Conservation (phyloP, 2,113 vertebrate genomes). For the Coptodon bakossiorum region DNA sequence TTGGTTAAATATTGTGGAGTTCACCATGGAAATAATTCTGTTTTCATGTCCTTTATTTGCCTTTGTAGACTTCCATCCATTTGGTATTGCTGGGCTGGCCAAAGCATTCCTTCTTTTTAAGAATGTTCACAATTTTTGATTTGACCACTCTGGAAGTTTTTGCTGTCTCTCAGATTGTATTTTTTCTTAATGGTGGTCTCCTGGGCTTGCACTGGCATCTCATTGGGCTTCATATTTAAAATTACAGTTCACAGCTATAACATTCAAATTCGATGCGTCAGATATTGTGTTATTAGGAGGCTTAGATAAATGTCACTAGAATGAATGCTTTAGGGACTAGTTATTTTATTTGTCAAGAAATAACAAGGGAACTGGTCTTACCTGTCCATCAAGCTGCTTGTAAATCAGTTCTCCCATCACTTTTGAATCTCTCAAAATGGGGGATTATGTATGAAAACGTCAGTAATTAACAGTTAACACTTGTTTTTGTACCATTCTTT, state of each 20-base stretch:
- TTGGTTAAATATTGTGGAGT: background rate
- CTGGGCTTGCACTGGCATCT: background rate
- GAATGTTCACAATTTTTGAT: too few species aligned
- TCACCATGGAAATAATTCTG: background rate
- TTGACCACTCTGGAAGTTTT: background rate
- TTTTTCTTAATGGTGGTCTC: background rate
- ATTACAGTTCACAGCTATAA: background rate
- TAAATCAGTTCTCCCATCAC: background rate
- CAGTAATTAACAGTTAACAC: background rate
- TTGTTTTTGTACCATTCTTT: background rate
- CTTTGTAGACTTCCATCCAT: background rate
- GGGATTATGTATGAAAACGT: background rate
- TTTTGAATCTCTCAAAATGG: background rate
- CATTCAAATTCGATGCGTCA: rapidly evolving
- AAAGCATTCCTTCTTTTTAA: background rate
- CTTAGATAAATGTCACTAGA: background rate
- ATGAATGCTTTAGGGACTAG: background rate
- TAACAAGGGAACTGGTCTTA: background rate
- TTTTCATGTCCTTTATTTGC: background rate
- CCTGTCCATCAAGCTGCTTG: rapidly evolving
- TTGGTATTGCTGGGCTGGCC: background rate
- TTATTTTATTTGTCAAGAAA: background rate
- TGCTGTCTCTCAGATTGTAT: background rate
- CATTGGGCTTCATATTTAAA: background rate
- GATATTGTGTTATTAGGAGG: background rate